Base-by-base conservation (phyloP, 2,113 vertebrate genomes). In the Bos taurus region DNA sequence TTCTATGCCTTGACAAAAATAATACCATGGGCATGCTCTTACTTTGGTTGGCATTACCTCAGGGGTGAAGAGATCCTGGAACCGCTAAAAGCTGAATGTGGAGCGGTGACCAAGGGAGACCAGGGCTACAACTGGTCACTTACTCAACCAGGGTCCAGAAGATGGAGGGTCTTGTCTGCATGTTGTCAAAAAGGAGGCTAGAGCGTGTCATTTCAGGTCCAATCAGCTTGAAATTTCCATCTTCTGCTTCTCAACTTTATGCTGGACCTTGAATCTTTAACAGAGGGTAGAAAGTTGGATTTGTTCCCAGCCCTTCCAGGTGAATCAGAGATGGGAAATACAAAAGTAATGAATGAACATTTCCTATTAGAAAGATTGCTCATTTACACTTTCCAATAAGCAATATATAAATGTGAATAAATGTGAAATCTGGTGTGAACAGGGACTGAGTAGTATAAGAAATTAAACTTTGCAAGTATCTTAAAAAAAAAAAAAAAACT, bases 251-350 rank as follows among this genome's bases (percentile, higher is more conserved):
- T 78, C 80, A 92, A 36, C 54, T 82, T 23, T 10, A 92, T 40
- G 14, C 74, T 88, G 96, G 78, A 90, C 33, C 64, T 84, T 60
- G 30, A 94, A 67, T 97, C 74, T 94, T 95, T 96, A 88, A 93
- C 77, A 85, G 40, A 96, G 90, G 80, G 90, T 96, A 90, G 84
- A 85, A 95, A 94, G 50, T 94, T 96, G 88, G 80, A 92, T 95
- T 95, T 95, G 50, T 97, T 97, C 80, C 97, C 57, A 78, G 90
- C 21, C 62, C 40, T 93, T 96, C 92, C 92, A 98, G 90, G 87
- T 96, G 89, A 97, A 88, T 93, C 78, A 93, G 56, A 91, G 56
- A 85, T 88, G 84, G 7, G 46, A 95, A 91, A 23, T 89, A 50
- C 74, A 90, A 93, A 94, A 93, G 78, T 86, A 97, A 89, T 81